Base-by-base conservation (phyloP, 2,797 vertebrate species). In the Chaunax sp. region DNA sequence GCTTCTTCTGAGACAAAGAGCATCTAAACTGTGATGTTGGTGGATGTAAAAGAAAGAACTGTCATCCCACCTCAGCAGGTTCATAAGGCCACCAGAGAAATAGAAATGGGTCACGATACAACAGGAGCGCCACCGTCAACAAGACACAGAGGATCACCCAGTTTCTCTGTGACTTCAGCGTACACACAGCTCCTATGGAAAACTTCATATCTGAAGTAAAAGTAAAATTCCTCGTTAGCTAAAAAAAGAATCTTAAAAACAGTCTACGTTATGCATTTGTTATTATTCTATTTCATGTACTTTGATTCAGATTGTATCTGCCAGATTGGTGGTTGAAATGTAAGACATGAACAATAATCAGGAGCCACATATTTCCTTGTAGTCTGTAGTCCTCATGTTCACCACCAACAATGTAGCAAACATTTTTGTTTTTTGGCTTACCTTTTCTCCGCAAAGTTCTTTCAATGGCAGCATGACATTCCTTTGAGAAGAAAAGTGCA, bases 21-120 rank as follows among this genome's bases (percentile, higher is more conserved):
- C n/a, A n/a, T n/a, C n/a, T n/a, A n/a, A n/a, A n/a, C n/a, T n/a
- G n/a, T n/a, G n/a, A n/a, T n/a, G n/a, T n/a, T 8, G 3, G 3
- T 45, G 43, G 28, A 37, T 47, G 1, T 13, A 15, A 60, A 26
- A 55, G 1, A 66, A 59, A 38, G n/a, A 56, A 19, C 2, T 59
- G 5, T 51, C 0, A 8, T 30, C 64, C 12, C 12, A 88, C 88
- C 81, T 82, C 30, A 7, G 22, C 18, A 56, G 84, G 69, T 56
- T 38, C 45, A 26, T 60, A 71, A 53, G 64, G 76, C 83, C 81
- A 69, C 83, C 78, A 78, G 18, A 80, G 30, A 4, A 82, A 62
- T 7, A 77, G 40, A 66, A 73, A 74, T 4, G 71, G 71, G 50
- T 82, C 77, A 11, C 20, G 16, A 51, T 35, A 77, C 44, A 85